Evolutionary conservation across 2,888 invertebrate species (phyloP).

Genomic region (Aromia moschata): DNA sequence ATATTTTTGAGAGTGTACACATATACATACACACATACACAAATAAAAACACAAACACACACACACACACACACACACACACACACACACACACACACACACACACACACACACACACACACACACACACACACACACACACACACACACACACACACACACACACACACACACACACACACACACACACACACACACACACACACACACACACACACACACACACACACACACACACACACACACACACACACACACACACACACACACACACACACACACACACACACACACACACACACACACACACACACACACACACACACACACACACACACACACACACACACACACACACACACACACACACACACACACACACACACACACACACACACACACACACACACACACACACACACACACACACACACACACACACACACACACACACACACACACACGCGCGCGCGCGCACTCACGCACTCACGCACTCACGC

Average conservation of each 20-base stretch:
- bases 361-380: neutral
- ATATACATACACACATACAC: too few species aligned
- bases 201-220: constrained; percentile 8
- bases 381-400: neutral
- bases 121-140: constrained; percentile 12
- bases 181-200: constrained; percentile 8
- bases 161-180: constrained; percentile 7
- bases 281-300: constrained; percentile 12
- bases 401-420: neutral
- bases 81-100: too few species aligned
- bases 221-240: constrained; percentile 9
- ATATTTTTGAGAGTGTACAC: too few species aligned
- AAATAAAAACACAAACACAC: too few species aligned
- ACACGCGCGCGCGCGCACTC: neutral
- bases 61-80: too few species aligned
- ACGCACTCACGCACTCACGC: neutral
- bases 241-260: constrained; percentile 12
- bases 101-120: too few species aligned
- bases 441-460: neutral
- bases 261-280: constrained; percentile 12
- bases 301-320: constrained; percentile 10
- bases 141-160: constrained; percentile 7
- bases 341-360: constrained; percentile 1
- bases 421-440: neutral
- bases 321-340: constrained; percentile 6